Conservation (phyloP, 1,140 invertebrate species). For the Aporrectodea caliginosa region DNA sequence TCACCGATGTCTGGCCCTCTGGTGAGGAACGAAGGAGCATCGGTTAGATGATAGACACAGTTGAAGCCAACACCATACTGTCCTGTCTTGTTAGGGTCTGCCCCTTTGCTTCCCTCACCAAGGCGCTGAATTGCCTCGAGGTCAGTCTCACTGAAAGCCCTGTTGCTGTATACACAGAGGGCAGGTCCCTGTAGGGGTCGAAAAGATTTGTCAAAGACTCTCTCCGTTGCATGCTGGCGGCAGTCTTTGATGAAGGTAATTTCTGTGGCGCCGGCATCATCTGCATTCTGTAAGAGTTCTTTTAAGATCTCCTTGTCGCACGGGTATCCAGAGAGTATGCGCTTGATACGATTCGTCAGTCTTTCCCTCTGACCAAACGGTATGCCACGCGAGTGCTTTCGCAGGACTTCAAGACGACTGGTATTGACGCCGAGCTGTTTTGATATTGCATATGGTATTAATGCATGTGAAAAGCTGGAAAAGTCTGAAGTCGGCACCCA, state of each 20-base stretch:
- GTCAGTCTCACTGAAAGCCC: conserved; percentile 40
- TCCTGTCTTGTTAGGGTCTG: conserved; percentile 37
- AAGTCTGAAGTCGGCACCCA: conserved; percentile 30
- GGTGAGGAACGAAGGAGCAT: conserved; percentile 48
- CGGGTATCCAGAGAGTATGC: conserved; percentile 45
- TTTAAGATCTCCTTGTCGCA: conserved; percentile 42
- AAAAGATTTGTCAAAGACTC: conserved; percentile 36
- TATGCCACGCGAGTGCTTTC: conserved; percentile 33
- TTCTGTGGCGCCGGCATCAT: conserved; percentile 46
- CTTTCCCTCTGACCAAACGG: conserved; percentile 48
- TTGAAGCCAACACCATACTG: conserved; percentile 49
- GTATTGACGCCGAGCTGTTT: conserved; percentile 37
- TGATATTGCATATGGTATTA: conserved; percentile 35
- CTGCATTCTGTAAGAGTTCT: conserved; percentile 55
- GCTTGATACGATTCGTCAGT: conserved; percentile 42
- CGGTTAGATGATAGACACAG: conserved; percentile 51
- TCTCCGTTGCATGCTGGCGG: conserved; percentile 32
- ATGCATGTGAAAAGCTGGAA: conserved; percentile 24
- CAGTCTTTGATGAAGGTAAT: conserved; percentile 44
- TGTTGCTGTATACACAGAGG: conserved; percentile 41
- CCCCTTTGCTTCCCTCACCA: conserved; percentile 39
- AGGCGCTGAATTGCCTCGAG: conserved; percentile 41
- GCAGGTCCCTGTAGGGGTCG: conserved; percentile 39
- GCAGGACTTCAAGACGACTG: conserved; percentile 32
- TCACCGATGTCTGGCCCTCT: conserved; percentile 35